Conservation (phyloP, 2,113 vertebrate species). For the Trematocara nigrifrons region DNA sequence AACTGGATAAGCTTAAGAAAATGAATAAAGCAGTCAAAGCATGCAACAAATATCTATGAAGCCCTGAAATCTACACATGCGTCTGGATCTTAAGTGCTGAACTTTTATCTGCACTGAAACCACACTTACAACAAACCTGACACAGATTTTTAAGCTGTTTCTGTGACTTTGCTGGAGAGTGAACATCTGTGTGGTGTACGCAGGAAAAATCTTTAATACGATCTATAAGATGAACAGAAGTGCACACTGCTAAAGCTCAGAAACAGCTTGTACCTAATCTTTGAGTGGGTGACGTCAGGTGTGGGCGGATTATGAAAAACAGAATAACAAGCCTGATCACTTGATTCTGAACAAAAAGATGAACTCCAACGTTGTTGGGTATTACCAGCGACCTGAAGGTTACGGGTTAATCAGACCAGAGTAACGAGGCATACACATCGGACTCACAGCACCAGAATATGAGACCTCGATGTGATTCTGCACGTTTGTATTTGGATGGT, state of each 20-base stretch:
- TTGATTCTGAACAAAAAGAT: background rate
- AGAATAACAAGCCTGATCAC: fast-evolving
- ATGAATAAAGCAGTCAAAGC: background rate
- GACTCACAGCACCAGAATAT: background rate
- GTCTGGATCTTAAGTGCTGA: background rate
- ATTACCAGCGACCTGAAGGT: fast-evolving
- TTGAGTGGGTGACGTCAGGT: background rate
- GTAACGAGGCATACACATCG: background rate
- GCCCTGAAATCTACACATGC: background rate
- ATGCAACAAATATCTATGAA: background rate
- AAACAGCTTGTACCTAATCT: background rate
- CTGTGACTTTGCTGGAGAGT: background rate
- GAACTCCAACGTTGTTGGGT: background rate
- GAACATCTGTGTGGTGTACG: background rate
- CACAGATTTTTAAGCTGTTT: fast-evolving
- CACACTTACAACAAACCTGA: background rate
- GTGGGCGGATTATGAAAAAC: background rate
- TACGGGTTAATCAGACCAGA: background rate
- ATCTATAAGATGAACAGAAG: background rate
- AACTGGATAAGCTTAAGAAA: background rate
- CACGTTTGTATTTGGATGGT: background rate
- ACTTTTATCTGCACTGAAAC: background rate
- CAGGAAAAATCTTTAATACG: background rate
- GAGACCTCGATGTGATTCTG: background rate
- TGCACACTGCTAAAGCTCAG: background rate